Evolutionary conservation across 2,797 vertebrate species (phyloP).

Genomic region (Schizothorax lantsangensis): DNA sequence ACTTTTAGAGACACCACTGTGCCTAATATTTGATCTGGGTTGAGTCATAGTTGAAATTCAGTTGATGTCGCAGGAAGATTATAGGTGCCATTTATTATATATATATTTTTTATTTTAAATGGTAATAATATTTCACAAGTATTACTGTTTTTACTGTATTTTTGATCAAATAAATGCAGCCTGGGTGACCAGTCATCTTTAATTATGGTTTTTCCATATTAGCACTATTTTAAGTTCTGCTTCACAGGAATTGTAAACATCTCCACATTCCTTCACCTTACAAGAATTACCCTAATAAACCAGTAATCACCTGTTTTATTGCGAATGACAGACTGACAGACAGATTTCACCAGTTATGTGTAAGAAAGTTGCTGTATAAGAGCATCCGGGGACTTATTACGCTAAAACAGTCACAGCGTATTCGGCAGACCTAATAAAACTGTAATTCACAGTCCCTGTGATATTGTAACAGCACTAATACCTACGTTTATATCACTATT

Average conservation of each 20-base stretch:
- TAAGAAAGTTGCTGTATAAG: neutral
- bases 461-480: conserved; percentile 6
- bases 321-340: neutral
- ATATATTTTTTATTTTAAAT: neutral
- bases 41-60: neutral
- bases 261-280: neutral
- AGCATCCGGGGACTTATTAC: neutral
- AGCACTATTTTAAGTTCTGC: conserved; percentile 35
- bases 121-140: neutral
- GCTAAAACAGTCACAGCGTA: neutral
- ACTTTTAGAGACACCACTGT: neutral
- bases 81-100: neutral
- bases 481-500: neutral
- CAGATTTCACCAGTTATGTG: neutral
- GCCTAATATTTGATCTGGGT: neutral
- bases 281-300: conserved; percentile 4
- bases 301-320: conserved; percentile 5
- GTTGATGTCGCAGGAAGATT: neutral
- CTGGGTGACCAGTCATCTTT: neutral
- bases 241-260: conserved; percentile 22
- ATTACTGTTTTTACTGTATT: neutral
- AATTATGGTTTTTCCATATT: neutral
- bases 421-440: neutral
- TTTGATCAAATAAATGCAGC: neutral
- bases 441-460: neutral